Evolutionary conservation across 2,113 vertebrate species (phyloP).

Genomic region (Saccopteryx leptura): DNA sequence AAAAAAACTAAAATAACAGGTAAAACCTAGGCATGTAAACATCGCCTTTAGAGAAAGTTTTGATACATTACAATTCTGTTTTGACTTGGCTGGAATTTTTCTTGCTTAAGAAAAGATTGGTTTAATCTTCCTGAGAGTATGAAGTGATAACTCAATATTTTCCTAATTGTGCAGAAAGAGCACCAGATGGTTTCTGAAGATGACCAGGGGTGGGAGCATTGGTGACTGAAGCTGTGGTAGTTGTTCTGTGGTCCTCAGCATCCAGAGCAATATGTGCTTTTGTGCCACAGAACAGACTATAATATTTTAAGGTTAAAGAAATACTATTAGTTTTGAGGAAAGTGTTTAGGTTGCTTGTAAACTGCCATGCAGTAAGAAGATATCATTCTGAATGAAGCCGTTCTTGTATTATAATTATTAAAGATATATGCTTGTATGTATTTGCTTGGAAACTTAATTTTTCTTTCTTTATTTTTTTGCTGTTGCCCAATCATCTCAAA

Average conservation of each 20-base stretch:
- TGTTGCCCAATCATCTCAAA: conserved; percentile 31
- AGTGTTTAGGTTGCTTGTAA: conserved; percentile 49
- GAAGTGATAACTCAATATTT: conserved; percentile 88
- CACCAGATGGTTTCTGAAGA: conserved; percentile 86
- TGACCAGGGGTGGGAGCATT: conserved; percentile 83
- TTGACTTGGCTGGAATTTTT: conserved; percentile 76
- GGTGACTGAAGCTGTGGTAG: conserved; percentile 82
- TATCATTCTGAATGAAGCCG: not conserved
- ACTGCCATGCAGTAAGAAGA: not conserved
- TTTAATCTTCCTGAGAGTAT: conserved; percentile 70
- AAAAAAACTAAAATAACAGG: not conserved
- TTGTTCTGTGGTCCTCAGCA: conserved; percentile 76
- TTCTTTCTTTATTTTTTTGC: not conserved
- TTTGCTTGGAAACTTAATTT: conserved; percentile 27
- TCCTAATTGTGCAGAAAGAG: conserved; percentile 87
- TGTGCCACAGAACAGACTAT: conserved; percentile 72
- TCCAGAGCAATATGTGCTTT: conserved; percentile 70
- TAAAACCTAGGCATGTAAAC: conserved; percentile 42
- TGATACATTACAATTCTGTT: conserved; percentile 75
- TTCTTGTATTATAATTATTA: not conserved
- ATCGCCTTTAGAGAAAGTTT: conserved; percentile 62
- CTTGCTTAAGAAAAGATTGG: conserved; percentile 82
- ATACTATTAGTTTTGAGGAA: not conserved
- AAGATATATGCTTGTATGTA: conserved; percentile 18
- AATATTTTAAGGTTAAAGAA: conserved; percentile 54